Evolutionary conservation across 2,797 vertebrate genomes (phyloP), one percentile per base, ranked within the genome.

Genomic region (Cossypha heuglini): DNA sequence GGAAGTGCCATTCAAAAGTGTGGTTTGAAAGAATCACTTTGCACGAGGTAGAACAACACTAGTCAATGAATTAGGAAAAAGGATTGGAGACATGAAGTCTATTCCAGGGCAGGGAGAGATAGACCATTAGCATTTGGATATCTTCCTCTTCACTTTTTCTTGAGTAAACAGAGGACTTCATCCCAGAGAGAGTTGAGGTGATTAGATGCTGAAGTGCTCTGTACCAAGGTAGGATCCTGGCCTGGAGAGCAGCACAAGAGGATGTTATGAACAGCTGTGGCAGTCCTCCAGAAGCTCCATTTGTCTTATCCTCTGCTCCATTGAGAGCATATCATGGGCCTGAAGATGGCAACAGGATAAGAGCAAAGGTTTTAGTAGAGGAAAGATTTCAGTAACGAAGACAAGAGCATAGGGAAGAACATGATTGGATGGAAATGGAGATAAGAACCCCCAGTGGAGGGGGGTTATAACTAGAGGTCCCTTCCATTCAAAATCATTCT

Each of bases 381-480:
- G 2, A 76, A 69, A 77, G 14, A 3, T 33, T 25, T 51, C 46
- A 58, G 26, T 16, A 54, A 37, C 5, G 10, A 37, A 37, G 29
- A 76, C 10, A 29, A 46, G 24, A 88, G 11, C 22, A 75, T 5
- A 66, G 4, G 59, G 25, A 82, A 49, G 37, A 69, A 48, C 3
- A 24, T 43, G 25, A 46, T 3, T 31, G 17, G 11, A 42, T 57
- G 29, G 26, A 61, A 42, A 42, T 74, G 25, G 20, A 63, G 19
- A 37, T 16, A 9, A 78, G 37, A 64, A 43, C 2, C 8, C 2
- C 4, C 8, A 13, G 13, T 8, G 13, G n/a, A 49, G 18, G 4
- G 3, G 3, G 0, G 1, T 43, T 64, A 13, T 42, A n/a, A 55
- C 35, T 31, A 71, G 11, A 35, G 26, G 6, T 43, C 5, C 20